Percentiles rank a stretch among this genome's conserved stretches.
Conservation (phyloP, 30 jellyfish, hydroid and myxozoan species). For the Chrysaora quinquecirrha region DNA sequence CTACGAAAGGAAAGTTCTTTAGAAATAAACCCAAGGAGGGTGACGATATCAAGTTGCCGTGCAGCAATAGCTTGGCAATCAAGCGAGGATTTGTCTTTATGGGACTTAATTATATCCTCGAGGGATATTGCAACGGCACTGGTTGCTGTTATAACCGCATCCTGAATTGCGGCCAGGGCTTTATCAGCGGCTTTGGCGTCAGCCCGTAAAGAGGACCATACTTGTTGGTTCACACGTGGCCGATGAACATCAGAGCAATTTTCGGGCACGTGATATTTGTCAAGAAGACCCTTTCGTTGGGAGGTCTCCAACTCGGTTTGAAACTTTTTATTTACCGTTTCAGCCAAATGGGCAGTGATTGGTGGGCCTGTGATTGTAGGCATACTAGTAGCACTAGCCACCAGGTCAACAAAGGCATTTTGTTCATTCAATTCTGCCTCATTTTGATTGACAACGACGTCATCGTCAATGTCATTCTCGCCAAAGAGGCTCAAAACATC, state of each 20-base stretch:
- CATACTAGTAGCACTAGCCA: too few species aligned
- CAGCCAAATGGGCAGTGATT: conserved; percentile 6
- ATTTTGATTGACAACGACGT: background rate
- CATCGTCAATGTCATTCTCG: conserved; percentile 28
- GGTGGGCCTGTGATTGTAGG: too few species aligned
- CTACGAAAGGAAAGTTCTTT: conserved; percentile 18
- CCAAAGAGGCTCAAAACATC: too few species aligned
- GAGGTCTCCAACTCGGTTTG: conserved; percentile 19
- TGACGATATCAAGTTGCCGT: conserved; percentile 7
- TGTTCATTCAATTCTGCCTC: background rate
- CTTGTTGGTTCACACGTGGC: conserved; percentile 18
- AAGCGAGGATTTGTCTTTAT: background rate
- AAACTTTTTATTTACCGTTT: conserved; percentile 7
- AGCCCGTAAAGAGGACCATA: background rate
- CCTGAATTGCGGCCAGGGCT: background rate
- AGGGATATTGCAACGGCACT: conserved; percentile 14
- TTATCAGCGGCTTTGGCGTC: background rate
- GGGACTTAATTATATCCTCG: background rate
- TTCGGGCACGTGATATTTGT: conserved; percentile 15
- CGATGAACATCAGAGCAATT: conserved; percentile 17
- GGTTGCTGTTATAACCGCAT: conserved; percentile 20
- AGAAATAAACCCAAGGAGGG: conserved; percentile 20
- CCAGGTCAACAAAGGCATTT: too few species aligned
- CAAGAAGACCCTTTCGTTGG: conserved; percentile 4
- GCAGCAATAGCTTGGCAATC: conserved; percentile 15